phyloP scores from a whole-genome alignment of 2,113 vertebrate genomes.

The Grammomys dolichurus region DNA sequence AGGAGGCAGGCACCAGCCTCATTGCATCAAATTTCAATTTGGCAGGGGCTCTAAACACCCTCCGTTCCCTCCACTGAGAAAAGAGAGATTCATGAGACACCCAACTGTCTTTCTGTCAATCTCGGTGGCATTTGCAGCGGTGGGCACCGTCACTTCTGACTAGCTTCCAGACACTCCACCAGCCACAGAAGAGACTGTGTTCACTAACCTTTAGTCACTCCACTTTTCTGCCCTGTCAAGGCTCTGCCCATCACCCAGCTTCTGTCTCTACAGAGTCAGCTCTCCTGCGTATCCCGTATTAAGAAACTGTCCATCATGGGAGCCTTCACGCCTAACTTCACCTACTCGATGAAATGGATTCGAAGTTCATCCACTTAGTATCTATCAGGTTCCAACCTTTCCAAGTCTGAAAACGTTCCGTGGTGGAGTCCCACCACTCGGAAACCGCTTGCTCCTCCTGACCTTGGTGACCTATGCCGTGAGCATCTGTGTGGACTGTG shows the following conservation, averaged over 20 bases:
- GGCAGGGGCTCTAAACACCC: rapidly evolving
- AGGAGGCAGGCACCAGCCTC: not conserved
- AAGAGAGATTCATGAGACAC: not conserved
- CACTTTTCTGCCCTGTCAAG: rapidly evolving
- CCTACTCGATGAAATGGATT: rapidly evolving
- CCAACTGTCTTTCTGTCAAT: no score
- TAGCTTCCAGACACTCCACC: not conserved
- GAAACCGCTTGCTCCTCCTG: rapidly evolving
- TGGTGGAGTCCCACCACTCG: rapidly evolving
- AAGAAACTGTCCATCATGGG: no score
- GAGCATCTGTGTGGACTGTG: no score
- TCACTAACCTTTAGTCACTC: rapidly evolving
- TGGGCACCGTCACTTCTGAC: not conserved
- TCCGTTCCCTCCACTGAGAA: not conserved
- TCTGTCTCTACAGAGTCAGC: not conserved
- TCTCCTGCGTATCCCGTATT: not conserved
- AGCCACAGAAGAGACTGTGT: not conserved
- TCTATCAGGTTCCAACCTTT: rapidly evolving
- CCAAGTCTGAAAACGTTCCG: not conserved
- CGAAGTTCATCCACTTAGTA: rapidly evolving
- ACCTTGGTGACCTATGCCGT: rapidly evolving
- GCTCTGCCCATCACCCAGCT: not conserved
- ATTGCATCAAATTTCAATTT: rapidly evolving
- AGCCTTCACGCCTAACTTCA: not conserved
- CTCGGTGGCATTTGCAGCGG: rapidly evolving